Conservation (phyloP, 2,113 vertebrate species). For the Halichoerus grypus region DNA sequence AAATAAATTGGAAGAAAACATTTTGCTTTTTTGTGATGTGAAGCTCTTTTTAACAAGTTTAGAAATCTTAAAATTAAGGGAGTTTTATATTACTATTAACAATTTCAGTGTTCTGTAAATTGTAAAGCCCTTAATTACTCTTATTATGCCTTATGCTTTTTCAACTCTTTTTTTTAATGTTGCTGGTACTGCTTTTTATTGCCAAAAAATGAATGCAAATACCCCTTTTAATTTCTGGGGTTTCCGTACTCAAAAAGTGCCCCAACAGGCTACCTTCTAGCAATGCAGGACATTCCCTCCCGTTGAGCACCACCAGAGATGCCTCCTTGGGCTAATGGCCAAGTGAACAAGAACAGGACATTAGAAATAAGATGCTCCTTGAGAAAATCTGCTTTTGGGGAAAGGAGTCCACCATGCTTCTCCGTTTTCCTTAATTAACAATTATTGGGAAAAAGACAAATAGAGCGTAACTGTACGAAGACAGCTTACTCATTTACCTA, state of each 20-base stretch:
- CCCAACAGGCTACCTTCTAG: background rate
- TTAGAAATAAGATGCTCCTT: background rate
- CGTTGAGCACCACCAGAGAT: background rate
- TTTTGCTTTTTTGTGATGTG: constrained; percentile 19
- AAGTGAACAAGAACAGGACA: background rate
- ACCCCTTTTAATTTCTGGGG: background rate
- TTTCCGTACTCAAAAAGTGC: background rate
- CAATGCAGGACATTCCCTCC: background rate
- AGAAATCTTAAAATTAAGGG: constrained; percentile 5
- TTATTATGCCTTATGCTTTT: background rate
- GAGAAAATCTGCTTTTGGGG: background rate
- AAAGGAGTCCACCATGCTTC: background rate
- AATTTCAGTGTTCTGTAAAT: constrained; percentile 5
- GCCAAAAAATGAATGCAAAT: constrained; percentile 36
- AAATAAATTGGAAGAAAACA: background rate
- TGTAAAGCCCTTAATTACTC: background rate
- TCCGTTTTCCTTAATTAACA: background rate
- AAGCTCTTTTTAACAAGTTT: background rate
- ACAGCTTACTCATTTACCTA: background rate
- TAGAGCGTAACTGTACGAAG: background rate
- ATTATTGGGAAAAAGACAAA: background rate
- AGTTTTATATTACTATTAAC: background rate
- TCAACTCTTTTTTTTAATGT: background rate
- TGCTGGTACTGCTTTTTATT: background rate
- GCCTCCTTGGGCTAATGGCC: background rate